Evolutionary conservation across 2,797 vertebrate genomes (phyloP).

Genomic region (Oophaga sylvatica): DNA sequence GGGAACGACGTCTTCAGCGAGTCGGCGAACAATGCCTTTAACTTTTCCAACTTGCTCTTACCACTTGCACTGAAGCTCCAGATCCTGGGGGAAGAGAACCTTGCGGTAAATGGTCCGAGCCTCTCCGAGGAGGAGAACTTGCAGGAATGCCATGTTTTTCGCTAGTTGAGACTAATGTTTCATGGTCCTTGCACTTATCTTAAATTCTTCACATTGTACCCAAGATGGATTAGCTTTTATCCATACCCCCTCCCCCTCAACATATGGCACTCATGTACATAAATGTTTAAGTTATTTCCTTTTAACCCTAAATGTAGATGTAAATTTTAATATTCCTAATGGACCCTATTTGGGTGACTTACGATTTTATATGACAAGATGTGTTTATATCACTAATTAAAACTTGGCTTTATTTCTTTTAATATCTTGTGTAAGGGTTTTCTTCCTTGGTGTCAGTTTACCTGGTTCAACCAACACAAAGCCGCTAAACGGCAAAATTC

Average conservation of each 20-base stretch:
- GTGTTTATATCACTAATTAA: constrained; percentile 60
- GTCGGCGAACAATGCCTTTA: constrained; percentile 55
- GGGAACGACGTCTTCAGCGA: constrained; percentile 11
- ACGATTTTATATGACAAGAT: constrained; percentile 50
- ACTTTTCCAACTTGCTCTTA: constrained; percentile 39
- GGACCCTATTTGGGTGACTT: constrained; percentile 12
- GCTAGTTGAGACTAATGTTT: neutral
- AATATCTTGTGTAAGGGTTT: neutral
- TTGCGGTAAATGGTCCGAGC: neutral
- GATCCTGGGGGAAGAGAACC: constrained; percentile 48
- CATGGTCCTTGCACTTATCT: neutral
- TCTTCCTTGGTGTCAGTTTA: too few relatives aligned
- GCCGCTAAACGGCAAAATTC: too few relatives aligned
- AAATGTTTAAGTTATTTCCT: constrained; percentile 52
- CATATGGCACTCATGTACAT: constrained; percentile 47
- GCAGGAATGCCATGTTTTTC: neutral
- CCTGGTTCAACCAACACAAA: too few relatives aligned
- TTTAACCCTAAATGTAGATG: constrained; percentile 1
- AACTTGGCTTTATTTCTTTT: constrained; percentile 18
- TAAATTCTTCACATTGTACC: neutral
- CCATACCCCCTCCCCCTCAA: neutral
- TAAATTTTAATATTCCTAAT: constrained; percentile 55
- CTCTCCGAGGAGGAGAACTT: neutral
- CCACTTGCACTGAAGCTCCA: constrained; percentile 49
- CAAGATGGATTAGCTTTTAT: neutral